Conservation (phyloP, 2,797 vertebrate species). For the Balearica regulorum region DNA sequence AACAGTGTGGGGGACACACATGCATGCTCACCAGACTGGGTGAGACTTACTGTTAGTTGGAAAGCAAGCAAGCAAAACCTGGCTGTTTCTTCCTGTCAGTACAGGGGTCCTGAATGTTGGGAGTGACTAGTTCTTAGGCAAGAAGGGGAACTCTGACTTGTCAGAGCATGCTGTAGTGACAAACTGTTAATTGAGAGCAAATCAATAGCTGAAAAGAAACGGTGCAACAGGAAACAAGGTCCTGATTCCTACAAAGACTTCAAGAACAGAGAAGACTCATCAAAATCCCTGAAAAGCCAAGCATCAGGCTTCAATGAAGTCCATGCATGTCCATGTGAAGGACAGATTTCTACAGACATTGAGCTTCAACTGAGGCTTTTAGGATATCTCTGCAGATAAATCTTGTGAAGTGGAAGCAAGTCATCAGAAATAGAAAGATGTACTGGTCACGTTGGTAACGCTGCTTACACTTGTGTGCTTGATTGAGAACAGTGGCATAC, state of each 20-base stretch:
- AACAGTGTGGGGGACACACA: not conserved
- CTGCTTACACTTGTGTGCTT: not conserved
- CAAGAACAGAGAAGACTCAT: not conserved
- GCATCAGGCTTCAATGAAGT: not conserved
- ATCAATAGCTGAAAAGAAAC: not conserved
- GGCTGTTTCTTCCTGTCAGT: not conserved
- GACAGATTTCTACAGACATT: not conserved
- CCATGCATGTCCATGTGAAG: fast-evolving
- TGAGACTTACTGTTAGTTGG: not conserved
- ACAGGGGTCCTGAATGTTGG: not conserved
- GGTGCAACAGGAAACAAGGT: not conserved
- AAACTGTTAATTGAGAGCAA: not conserved
- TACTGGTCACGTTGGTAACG: not conserved
- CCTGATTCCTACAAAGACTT: not conserved
- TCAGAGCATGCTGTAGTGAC: not conserved
- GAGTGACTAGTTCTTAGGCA: not conserved
- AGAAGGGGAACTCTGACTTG: not conserved
- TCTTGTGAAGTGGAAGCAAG: not conserved
- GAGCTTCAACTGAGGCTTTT: not conserved
- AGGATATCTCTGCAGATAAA: not conserved
- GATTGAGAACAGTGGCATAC: not conserved
- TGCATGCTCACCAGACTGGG: not conserved
- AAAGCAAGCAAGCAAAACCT: not conserved
- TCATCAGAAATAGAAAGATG: not conserved
- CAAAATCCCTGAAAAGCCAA: not conserved